phyloP scores from a whole-genome alignment of 2,888 invertebrate genomes.

The Drosophila melanocephala region DNA sequence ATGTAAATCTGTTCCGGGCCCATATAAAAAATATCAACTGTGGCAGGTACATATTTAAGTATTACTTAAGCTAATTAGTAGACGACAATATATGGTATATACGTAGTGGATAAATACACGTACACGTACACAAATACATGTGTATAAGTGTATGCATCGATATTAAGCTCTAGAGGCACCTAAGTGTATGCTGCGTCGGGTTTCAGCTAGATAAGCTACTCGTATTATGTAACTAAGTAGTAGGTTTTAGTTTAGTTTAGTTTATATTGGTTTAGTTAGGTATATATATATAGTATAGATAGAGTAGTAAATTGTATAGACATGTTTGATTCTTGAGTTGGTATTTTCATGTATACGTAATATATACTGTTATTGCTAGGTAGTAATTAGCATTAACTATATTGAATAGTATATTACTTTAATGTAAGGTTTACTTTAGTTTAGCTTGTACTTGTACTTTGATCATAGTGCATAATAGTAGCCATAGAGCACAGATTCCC shows the following conservation, averaged over 20 bases:
- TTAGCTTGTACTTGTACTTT: constrained; percentile 2
- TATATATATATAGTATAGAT: constrained; percentile 35
- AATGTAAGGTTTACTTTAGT: constrained; percentile 26
- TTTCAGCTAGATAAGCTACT: constrained; percentile 50
- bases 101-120: constrained; percentile 24
- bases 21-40: constrained; percentile 17
- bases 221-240: constrained; percentile 56
- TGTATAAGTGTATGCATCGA: constrained; percentile 3
- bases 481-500: not conserved
- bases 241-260: constrained; percentile 39
- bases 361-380: constrained; percentile 19
- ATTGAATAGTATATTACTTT: constrained; percentile 34
- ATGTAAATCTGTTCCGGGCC: constrained; percentile 33
- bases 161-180: constrained; percentile 43
- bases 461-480: constrained; percentile 2
- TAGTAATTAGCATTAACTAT: constrained; percentile 34
- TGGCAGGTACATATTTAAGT: constrained; percentile 13
- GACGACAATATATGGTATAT: constrained; percentile 41
- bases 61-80: constrained; percentile 53
- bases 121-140: constrained; percentile 20
- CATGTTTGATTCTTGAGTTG: constrained; percentile 14
- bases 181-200: constrained; percentile 42
- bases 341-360: constrained; percentile 35
- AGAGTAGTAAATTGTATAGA: constrained; percentile 36
- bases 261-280: constrained; percentile 30